Evolutionary conservation across 1,140 invertebrate species (phyloP).

Genomic region (Ptiloglossa arizonensis): DNA sequence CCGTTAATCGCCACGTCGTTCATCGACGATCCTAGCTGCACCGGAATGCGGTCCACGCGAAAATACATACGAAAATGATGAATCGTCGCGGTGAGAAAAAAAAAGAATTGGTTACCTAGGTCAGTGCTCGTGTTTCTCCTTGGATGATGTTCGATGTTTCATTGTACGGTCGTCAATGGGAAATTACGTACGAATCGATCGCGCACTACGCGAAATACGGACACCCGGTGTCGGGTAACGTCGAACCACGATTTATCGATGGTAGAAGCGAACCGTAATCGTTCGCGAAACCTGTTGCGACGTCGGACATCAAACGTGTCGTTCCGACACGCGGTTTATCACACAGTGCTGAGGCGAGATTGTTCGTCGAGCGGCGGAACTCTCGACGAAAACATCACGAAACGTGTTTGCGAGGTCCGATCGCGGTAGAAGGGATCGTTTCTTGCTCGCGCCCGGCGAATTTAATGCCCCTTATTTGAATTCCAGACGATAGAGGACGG

Average conservation of each 20-base stretch:
- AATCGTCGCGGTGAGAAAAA: too few species aligned
- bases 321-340: constrained; percentile 9
- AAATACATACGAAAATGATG: too few species aligned
- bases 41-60: too few species aligned
- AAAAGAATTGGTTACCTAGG: not conserved
- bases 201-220: not conserved
- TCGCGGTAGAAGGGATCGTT: constrained; percentile 35
- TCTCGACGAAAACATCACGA: constrained; percentile 25
- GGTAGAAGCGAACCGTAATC: not conserved
- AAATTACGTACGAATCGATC: not conserved
- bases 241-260: not conserved
- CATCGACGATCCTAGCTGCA: too few species aligned
- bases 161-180: not conserved
- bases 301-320: not conserved
- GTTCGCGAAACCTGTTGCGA: not conserved
- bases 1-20: too few species aligned
- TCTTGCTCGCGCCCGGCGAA: constrained; percentile 2
- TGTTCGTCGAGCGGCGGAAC: not conserved
- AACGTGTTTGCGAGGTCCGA: constrained; percentile 25
- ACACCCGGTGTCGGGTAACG: not conserved
- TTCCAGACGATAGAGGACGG: constrained; percentile 12
- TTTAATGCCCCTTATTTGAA: constrained; percentile 36
- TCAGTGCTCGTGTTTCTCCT: not conserved
- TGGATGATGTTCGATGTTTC: not conserved
- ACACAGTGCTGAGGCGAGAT: constrained; percentile 2